Percentiles rank a stretch among this genome's conserved stretches.
Evolutionary conservation across 2,888 invertebrate genomes (phyloP).

Genomic region (Catocala sponsa): DNA sequence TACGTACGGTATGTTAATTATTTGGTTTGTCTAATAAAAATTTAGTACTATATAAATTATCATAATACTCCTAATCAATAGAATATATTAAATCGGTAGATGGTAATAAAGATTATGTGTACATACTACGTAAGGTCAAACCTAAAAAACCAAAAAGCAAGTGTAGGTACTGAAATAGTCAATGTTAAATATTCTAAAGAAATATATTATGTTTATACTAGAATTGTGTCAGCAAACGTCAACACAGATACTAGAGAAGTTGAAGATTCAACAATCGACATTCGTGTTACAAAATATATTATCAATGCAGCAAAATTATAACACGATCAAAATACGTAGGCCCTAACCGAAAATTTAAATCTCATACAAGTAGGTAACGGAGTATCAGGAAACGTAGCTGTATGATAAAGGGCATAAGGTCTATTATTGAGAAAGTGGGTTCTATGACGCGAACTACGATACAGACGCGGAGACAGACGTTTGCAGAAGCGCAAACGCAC

Average conservation of each 20-base stretch:
- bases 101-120: conserved; percentile 17
- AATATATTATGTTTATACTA: conserved; percentile 45
- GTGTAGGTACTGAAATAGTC: conserved; percentile 9
- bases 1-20: conserved; percentile 11
- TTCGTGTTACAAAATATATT: conserved; percentile 43
- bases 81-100: conserved; percentile 12
- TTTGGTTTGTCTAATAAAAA: conserved; percentile 8
- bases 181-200: conserved; percentile 14
- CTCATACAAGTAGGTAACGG: conserved; percentile 31
- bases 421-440: conserved; percentile 45
- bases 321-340: conserved; percentile 33
- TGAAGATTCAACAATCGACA: conserved; percentile 52
- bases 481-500: conserved; percentile 64
- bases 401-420: conserved; percentile 50
- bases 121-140: conserved; percentile 19
- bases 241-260: conserved; percentile 43
- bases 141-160: conserved; percentile 21
- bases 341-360: conserved; percentile 58
- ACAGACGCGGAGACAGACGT: conserved; percentile 47
- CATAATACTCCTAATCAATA: conserved; percentile 15
- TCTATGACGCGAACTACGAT: conserved; percentile 34
- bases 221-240: conserved; percentile 41
- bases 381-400: conserved; percentile 30
- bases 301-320: conserved; percentile 47
- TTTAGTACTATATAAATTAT: conserved; percentile 13